Base-by-base conservation (phyloP, 2,113 vertebrate species). In the Nerophis lumbriciformis region DNA sequence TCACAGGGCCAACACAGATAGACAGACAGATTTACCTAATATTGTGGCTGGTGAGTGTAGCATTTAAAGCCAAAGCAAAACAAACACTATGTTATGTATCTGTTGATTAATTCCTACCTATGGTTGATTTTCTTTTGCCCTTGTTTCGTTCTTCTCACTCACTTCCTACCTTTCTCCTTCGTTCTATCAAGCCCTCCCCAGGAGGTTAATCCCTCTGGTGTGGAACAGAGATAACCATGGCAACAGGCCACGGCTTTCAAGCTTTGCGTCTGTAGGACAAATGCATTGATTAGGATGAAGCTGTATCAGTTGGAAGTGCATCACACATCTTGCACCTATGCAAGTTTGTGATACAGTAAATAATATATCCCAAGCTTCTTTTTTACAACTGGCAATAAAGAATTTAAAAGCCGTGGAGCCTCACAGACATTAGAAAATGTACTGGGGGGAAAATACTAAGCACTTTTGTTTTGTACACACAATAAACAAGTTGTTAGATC, bases 221-320 rank as follows among this genome's bases (percentile, higher is more conserved):
- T 87, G 68, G 75, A 79, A 81, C 78, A 67, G 78, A 83, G 71
- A 87, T 80, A 85, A 85, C 87, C 87, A 88, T 88, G 82, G 83
- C 85, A 87, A 88, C 87, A 77, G 76, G 69, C 76, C 76, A 79
- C 35, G 37, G 76, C 78, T 77, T 80, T 76, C 36, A 48, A 80
- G 85, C 77, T 71, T 71, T 56, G 53, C 54, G 67, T 78, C 71
- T 68, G 65, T 57, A 66, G 79, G 73, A 85, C 72, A 80, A 77
- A 78, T 55, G 79, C 79, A 82, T 85, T 78, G 80, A 87, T 88
- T 79, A 76, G 75, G 77, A 79, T 82, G 79, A 81, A 83, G 83
- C 64, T 36, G 68, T 80, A 68, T 83, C 78, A 71, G 56, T 63
- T 77, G 73, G 61, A 66, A 67, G 63, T 10, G 14, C 55, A 71